Base-by-base conservation (phyloP, 1,140 invertebrate species). In the Drosophila oshimai region DNA sequence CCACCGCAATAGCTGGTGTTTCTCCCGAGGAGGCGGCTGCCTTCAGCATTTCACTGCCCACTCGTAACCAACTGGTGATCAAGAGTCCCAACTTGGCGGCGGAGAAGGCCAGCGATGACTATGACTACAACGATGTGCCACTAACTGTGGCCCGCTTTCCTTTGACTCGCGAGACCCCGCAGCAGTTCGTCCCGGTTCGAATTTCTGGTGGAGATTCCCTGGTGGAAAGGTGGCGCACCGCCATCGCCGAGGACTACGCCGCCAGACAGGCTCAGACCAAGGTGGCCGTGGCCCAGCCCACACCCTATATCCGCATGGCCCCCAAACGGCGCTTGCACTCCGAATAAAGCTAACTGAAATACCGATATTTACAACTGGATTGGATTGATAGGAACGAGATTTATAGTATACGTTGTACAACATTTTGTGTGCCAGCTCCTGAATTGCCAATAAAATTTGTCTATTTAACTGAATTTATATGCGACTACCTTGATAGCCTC, bases 1-100 rank as follows among this genome's bases (percentile, higher is more conserved):
- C 93, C 13, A 95, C 94, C 0, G 94, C 95, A 9, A 94, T 95
- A 6, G 94, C 95, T 7, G 94, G 95, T 1, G 91, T 95, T 3
- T 92, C 93, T 5, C 93, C 94, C 4, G 90, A 92, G 34, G 90
- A 92, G 51, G 92, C 92, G 0, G 92, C 92, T 6, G 79, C 86
- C 2, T 89, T 91, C 10, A 90, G 90, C 67, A 77, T 91, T 6
- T 77, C 87, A 0, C 13, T 90, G 41, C 89, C 89, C 9, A 87
- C 68, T 9, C 74, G 89, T 7, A 90, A 90, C 47, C 76, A 90
- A 39, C 67, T 90, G 31, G 79, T 90, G 0, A 90, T 89, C 41
- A 90, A 90, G 65, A 74, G 69, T 5, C 72, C 83, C 46, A 88
- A 88, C 12, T 69, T 65, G 0, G 76, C 78, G 2, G 54, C 42